phyloP scores from a whole-genome alignment of 2,113 vertebrate genomes.

The Cephalophus harveyi region DNA sequence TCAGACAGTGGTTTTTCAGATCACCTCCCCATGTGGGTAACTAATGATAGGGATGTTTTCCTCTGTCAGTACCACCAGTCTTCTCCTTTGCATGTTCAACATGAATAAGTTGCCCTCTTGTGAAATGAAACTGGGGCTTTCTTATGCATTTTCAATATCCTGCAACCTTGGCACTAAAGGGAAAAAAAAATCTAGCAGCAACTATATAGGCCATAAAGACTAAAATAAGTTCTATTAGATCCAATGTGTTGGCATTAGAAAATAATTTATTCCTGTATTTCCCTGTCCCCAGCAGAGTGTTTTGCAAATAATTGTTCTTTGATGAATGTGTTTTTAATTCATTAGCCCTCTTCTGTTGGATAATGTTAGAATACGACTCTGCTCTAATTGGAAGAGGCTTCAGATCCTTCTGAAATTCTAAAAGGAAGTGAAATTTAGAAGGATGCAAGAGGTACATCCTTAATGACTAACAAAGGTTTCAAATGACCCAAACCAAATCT shows the following conservation, averaged over 20 bases:
- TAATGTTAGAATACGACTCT: background rate
- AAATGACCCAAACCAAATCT: conserved; percentile 9
- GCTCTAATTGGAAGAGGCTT: conserved; percentile 32
- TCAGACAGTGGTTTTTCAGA: background rate
- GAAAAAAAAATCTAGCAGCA: background rate
- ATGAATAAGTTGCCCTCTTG: background rate
- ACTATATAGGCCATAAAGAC: background rate
- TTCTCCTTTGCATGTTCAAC: background rate
- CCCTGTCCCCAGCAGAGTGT: background rate
- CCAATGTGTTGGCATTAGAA: background rate
- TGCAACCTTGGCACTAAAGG: background rate
- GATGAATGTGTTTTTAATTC: background rate
- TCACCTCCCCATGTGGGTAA: accelerated
- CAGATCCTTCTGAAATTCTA: conserved; percentile 24
- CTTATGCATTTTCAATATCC: background rate
- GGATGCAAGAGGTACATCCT: conserved; percentile 4
- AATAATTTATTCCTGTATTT: background rate
- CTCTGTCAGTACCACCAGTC: background rate
- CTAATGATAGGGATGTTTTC: accelerated
- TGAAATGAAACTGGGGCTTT: background rate
- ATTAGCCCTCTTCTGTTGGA: background rate
- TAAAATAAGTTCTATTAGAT: background rate
- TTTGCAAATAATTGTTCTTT: background rate
- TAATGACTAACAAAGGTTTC: conserved; percentile 42
- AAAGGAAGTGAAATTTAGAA: background rate